Percentiles rank a stretch among this genome's conserved stretches.
phyloP scores from a whole-genome alignment of 2,888 invertebrate genomes.

The Cryptus viduatorius region DNA sequence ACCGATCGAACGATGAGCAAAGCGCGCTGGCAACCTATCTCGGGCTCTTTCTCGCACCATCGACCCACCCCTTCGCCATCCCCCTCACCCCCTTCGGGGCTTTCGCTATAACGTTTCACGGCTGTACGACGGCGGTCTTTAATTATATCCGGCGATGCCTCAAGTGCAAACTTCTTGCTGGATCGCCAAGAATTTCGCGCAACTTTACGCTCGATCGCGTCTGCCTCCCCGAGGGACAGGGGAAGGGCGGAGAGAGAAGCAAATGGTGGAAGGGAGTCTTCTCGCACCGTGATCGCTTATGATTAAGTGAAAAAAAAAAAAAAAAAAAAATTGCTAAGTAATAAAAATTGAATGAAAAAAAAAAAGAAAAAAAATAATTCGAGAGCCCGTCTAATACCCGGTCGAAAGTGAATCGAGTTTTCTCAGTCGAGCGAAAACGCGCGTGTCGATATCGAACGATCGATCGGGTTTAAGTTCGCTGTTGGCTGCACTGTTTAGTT shows the following conservation, averaged over 20 bases:
- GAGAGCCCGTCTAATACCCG: slow-evolving; percentile 37
- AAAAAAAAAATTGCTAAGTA: slow-evolving; percentile 7
- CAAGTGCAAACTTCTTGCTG: slow-evolving; percentile 43
- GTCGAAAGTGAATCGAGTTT: slow-evolving; percentile 64
- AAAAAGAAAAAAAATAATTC: not conserved
- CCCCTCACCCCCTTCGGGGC: too few relatives aligned
- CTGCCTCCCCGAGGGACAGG: slow-evolving; percentile 10
- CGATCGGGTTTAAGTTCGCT: slow-evolving; percentile 48
- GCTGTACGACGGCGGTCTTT: slow-evolving; percentile 1
- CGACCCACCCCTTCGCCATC: not conserved
- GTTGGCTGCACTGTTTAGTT: slow-evolving; percentile 9
- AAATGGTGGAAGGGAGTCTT: slow-evolving; percentile 25
- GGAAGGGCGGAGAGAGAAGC: not conserved
- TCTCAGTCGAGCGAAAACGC: slow-evolving; percentile 46
- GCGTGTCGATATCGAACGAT: slow-evolving; percentile 60
- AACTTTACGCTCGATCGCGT: slow-evolving; percentile 49
- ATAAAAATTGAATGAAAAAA: slow-evolving; percentile 17
- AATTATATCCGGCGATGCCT: slow-evolving; percentile 52
- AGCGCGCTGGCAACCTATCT: slow-evolving; percentile 19
- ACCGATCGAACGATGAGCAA: slow-evolving; percentile 42
- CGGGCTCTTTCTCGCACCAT: slow-evolving; percentile 23
- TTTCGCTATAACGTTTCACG: slow-evolving; percentile 34
- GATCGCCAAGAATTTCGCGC: slow-evolving; percentile 53
- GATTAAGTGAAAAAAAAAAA: slow-evolving; percentile 18
- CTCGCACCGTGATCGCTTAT: slow-evolving; percentile 29